Evolutionary conservation across 2,888 invertebrate species (phyloP), one percentile per base, ranked within the genome.

Genomic region (Drosophila suboccidentalis): DNA sequence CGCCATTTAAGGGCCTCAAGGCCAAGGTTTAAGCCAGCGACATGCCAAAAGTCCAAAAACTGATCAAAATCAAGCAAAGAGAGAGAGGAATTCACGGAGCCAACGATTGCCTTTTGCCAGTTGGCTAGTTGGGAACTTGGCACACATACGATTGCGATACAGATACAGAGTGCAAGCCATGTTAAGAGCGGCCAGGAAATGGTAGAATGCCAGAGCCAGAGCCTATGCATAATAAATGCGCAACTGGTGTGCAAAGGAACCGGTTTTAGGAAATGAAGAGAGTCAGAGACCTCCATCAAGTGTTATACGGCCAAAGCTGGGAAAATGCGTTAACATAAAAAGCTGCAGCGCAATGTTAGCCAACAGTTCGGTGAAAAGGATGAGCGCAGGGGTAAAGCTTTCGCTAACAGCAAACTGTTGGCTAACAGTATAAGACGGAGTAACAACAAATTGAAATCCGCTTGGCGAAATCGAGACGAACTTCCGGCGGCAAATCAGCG

Each of bases 1-100:
- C 69, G 58, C 87, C 84, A 87, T 89, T 90, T 90, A 90, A 90
- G 90, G 90, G 90, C 90, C 86, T 91, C 90, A 90, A 90, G 90
- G 90, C 90, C 90, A 90, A 90, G 91, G 90, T 91, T 91, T 90
- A 80, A 59, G 49, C 70, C 71, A 53, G 44, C 44, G 22, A 44
- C 44, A 44, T n/a, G 44, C 44, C 64, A 19, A 29, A 32, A 57
- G 44, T 43, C 34, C 32, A 41, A 43, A 60, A 51, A 59, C 29
- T 49, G 49, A 64, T 58, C 64, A 29, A 44, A 64, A 58, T 50
- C 59, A 32, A 61, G 46, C 19, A 49, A 77, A 38, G 38, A 82
- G 50, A 50, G 50, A 41, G 47, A 47, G 47, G 15, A 54, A 54
- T 54, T 26, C 17, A n/a, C 36, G 19, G 13, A 9, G 44, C 13